phyloP scores from a whole-genome alignment of 2,113 vertebrate genomes.

The Apteryx mantelli region DNA sequence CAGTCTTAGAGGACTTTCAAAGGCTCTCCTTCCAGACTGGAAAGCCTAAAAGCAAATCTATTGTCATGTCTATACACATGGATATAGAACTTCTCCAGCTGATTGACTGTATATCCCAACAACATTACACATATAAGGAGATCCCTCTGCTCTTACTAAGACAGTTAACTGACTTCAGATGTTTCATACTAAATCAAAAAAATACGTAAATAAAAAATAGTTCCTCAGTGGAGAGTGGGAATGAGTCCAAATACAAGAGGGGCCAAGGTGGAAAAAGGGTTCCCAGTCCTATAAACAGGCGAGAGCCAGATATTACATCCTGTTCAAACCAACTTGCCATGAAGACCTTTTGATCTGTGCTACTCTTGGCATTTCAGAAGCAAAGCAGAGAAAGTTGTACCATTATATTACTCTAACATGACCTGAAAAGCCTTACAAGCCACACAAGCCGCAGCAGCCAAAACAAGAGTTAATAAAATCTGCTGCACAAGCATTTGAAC shows the following conservation, averaged over 20 bases:
- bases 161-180: not conserved
- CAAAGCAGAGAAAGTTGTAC: not conserved
- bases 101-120: not conserved
- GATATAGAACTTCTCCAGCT: not conserved
- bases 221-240: not conserved
- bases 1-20: not conserved
- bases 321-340: not conserved
- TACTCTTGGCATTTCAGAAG: not conserved
- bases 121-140: not conserved
- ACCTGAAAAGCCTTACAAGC: slow-evolving; percentile 35
- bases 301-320: not conserved
- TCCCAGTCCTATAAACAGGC: not conserved
- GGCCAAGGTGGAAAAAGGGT: not conserved
- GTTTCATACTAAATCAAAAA: not conserved
- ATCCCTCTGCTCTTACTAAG: not conserved
- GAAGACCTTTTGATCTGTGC: not conserved
- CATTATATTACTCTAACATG: not conserved
- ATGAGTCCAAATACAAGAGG: not conserved
- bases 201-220: not conserved
- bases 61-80: not conserved
- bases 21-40: not conserved
- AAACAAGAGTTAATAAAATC: slow-evolving; percentile 29
- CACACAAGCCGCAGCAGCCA: not conserved
- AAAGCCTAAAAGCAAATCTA: not conserved
- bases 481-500: not conserved